phyloP scores from a whole-genome alignment of 2,888 invertebrate genomes.

The Scaptomyza flava region DNA sequence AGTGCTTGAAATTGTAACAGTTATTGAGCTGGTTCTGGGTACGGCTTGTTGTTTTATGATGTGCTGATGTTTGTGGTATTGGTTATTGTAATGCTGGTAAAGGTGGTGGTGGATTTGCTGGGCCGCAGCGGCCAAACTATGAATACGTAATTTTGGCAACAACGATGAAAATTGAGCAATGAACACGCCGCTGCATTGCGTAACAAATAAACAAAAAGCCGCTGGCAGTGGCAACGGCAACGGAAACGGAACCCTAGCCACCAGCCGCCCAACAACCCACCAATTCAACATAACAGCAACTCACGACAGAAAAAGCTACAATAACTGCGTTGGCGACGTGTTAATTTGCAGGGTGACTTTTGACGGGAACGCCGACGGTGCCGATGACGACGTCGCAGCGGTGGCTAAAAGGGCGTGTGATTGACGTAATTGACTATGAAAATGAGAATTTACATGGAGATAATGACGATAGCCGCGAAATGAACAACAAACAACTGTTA shows the following conservation, averaged over 20 bases:
- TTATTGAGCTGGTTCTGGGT: slow-evolving; percentile 59
- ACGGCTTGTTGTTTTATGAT: slow-evolving; percentile 20
- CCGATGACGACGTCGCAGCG: slow-evolving; percentile 54
- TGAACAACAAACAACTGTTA: slow-evolving; percentile 72
- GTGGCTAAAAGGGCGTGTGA: slow-evolving; percentile 84
- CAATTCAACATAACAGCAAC: slow-evolving; percentile 39
- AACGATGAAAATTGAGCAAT: slow-evolving; percentile 74
- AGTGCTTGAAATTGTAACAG: slow-evolving; percentile 83
- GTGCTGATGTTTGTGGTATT: slow-evolving; percentile 46
- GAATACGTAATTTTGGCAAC: slow-evolving; percentile 71
- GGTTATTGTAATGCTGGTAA: slow-evolving; percentile 35
- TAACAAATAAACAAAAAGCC: slow-evolving; percentile 70
- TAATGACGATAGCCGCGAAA: slow-evolving; percentile 73
- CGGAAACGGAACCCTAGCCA: slow-evolving; percentile 72
- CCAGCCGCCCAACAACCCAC: slow-evolving; percentile 25
- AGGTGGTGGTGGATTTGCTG: slow-evolving; percentile 29
- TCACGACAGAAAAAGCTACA: slow-evolving; percentile 25
- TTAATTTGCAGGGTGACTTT: slow-evolving; percentile 70
- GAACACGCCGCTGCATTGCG: slow-evolving; percentile 69
- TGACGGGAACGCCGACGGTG: neutral
- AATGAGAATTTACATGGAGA: slow-evolving; percentile 83
- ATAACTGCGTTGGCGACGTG: slow-evolving; percentile 55
- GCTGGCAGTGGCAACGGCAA: slow-evolving; percentile 68
- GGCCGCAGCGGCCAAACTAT: slow-evolving; percentile 39
- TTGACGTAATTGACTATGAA: slow-evolving; percentile 85